Conservation (phyloP, 2,113 vertebrate genomes). For the Oryzias melastigma region DNA sequence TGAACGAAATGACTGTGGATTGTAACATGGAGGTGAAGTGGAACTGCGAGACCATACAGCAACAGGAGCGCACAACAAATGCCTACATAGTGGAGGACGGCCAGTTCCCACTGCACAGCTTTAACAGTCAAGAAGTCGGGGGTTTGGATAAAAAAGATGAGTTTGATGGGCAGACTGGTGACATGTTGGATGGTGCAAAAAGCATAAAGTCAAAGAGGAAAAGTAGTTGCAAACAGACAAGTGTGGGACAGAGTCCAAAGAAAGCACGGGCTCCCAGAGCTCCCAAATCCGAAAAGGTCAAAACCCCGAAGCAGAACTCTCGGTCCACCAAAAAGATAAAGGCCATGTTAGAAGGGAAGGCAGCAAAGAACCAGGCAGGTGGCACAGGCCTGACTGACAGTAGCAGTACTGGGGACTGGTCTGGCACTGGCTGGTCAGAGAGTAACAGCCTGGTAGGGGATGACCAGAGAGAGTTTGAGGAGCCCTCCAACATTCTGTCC, state of each 20-base stretch:
- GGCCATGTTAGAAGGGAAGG: slow-evolving; percentile 80
- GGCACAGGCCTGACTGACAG: slow-evolving; percentile 63
- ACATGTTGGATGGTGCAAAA: slow-evolving; percentile 82
- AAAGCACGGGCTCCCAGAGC: slow-evolving; percentile 88
- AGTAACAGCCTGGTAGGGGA: slow-evolving; percentile 87
- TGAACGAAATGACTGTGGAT: slow-evolving; percentile 77
- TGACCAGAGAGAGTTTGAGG: slow-evolving; percentile 97
- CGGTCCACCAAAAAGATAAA: slow-evolving; percentile 93
- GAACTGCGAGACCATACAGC: slow-evolving; percentile 87
- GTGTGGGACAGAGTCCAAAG: slow-evolving; percentile 87
- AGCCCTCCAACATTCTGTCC: slow-evolving; percentile 97
- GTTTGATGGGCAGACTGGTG: slow-evolving; percentile 85
- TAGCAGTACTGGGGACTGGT: slow-evolving; percentile 82
- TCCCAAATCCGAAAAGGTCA: slow-evolving; percentile 90
- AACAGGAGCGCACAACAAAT: slow-evolving; percentile 79
- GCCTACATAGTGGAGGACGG: slow-evolving; percentile 88
- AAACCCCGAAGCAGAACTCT: slow-evolving; percentile 87
- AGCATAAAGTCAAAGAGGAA: slow-evolving; percentile 92
- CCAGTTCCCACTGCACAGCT: slow-evolving; percentile 93
- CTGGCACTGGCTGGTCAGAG: slow-evolving; percentile 83
- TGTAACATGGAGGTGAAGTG: slow-evolving; percentile 88
- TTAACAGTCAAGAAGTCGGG: slow-evolving; percentile 89
- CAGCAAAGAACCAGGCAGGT: slow-evolving; percentile 82
- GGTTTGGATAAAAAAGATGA: slow-evolving; percentile 84
- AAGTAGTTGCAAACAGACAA: slow-evolving; percentile 85